Evolutionary conservation across 1,140 invertebrate species (phyloP).

Genomic region (Aethina tumida): DNA sequence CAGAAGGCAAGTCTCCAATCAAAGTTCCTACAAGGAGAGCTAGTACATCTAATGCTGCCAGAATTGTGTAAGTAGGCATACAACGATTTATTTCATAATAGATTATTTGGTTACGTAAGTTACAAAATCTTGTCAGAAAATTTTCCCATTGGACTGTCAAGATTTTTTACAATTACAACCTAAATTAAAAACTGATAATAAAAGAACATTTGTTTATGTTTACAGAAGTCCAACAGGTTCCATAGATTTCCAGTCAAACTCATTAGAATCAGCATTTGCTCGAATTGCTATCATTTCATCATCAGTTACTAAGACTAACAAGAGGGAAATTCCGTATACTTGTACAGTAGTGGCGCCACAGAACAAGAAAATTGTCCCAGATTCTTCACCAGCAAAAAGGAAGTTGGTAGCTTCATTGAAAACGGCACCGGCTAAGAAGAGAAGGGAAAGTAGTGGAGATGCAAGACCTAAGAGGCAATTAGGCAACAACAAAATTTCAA

Average conservation of each 20-base stretch:
- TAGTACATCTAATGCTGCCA: constrained; percentile 5
- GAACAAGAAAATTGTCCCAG: too few relatives aligned
- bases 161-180: neutral
- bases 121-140: too few relatives aligned
- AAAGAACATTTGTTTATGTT: constrained; percentile 1
- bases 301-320: neutral
- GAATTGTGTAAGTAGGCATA: constrained; percentile 22
- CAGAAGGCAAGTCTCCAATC: constrained; percentile 17
- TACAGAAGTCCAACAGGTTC: constrained; percentile 14
- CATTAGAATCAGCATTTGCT: constrained; percentile 14
- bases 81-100: too few relatives aligned
- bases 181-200: constrained; percentile 3
- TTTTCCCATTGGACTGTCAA: neutral
- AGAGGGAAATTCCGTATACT: neutral
- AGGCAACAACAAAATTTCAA: too few relatives aligned
- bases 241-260: constrained; percentile 12
- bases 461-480: too few relatives aligned
- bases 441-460: too few relatives aligned
- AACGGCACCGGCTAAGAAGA: too few relatives aligned
- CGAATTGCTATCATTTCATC: constrained; percentile 1
- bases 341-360: too few relatives aligned
- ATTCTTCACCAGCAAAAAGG: too few relatives aligned
- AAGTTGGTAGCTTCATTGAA: too few relatives aligned
- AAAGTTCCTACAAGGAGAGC: constrained; percentile 19
- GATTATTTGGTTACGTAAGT: too few relatives aligned